phyloP scores from a whole-genome alignment of 2,113 vertebrate genomes.

The Pimephales promelas region DNA sequence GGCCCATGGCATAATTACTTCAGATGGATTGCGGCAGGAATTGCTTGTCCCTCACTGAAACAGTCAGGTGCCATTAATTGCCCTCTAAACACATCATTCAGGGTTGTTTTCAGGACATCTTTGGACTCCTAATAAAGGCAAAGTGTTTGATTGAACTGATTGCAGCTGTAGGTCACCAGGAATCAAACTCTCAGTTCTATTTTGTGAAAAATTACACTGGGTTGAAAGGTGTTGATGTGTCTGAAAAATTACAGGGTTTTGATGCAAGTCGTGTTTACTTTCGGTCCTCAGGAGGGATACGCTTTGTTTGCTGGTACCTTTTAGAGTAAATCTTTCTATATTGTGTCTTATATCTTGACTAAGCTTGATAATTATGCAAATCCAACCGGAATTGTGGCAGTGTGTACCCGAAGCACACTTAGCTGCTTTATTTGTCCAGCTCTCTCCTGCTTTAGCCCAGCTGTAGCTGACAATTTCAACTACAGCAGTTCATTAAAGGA shows the following conservation, averaged over 20 bases:
- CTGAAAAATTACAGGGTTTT: constrained; percentile 15
- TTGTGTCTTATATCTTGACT: neutral
- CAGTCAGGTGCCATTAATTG: constrained; percentile 72
- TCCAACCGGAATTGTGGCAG: neutral
- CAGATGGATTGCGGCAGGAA: constrained; percentile 75
- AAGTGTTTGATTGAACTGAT: constrained; percentile 66
- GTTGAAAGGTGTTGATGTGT: constrained; percentile 35
- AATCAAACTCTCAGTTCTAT: constrained; percentile 46
- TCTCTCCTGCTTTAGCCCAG: neutral
- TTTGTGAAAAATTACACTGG: constrained; percentile 31
- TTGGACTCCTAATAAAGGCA: constrained; percentile 70
- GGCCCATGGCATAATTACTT: constrained; percentile 69
- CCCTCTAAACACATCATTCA: constrained; percentile 66
- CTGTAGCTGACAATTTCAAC: constrained; percentile 38
- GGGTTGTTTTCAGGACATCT: constrained; percentile 63
- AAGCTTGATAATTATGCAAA: constrained; percentile 25
- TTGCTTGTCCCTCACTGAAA: constrained; percentile 71
- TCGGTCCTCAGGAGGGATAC: neutral
- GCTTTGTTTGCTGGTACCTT: constrained; percentile 22
- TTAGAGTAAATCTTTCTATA: neutral
- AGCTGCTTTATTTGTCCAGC: constrained; percentile 13
- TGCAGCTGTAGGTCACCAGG: constrained; percentile 66
- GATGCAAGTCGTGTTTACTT: neutral
- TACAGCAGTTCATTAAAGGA: constrained; percentile 66
- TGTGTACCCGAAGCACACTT: neutral